A percentile compares a stretch with the other conserved stretches of the same genome.
These are phyloP conservation scores for Mirounga angustirostris DNA, from an alignment of 2,113 vertebrate species.

Conservation along the genomic window DNA sequence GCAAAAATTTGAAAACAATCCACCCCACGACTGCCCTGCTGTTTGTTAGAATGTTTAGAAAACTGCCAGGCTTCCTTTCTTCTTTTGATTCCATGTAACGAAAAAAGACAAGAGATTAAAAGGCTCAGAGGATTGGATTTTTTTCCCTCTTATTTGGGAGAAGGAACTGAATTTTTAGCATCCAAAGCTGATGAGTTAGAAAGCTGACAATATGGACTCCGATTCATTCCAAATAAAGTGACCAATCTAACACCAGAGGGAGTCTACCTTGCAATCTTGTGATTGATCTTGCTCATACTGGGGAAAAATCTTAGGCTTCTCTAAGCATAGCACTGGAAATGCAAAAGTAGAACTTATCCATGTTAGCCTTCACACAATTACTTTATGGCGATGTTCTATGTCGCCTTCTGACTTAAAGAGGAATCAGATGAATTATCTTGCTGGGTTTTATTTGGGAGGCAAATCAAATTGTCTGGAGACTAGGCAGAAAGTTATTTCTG, in stretches of 20 bases:
- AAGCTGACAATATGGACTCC: conserved; percentile 24
- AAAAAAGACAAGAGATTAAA: conserved; percentile 78
- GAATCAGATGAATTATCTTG: conserved; percentile 25
- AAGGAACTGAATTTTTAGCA: conserved; percentile 53
- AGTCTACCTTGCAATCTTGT: background rate
- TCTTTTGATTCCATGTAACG: conserved; percentile 73
- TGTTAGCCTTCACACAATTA: background rate
- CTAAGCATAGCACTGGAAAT: conserved; percentile 14
- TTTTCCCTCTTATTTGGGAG: background rate
- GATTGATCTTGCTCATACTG: background rate
- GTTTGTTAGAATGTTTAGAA: conserved; percentile 71
- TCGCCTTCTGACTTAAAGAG: conserved; percentile 35
- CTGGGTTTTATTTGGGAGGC: conserved; percentile 38
- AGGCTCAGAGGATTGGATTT: conserved; percentile 22
- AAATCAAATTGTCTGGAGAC: conserved; percentile 50
- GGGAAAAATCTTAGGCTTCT: background rate
- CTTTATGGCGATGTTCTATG: background rate
- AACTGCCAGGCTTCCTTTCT: conserved; percentile 56
- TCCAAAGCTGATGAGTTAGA: conserved; percentile 54
- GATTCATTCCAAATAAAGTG: conserved; percentile 43
- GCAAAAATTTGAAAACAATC: conserved; percentile 39
- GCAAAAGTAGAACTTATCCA: background rate
- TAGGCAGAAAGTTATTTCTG: background rate
- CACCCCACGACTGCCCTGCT: conserved; percentile 62
- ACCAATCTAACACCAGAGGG: conserved; percentile 23